Evolutionary conservation across 2,888 invertebrate genomes (phyloP), one percentile per base, ranked within the genome.

Genomic region (Antheraea yamamai): DNA sequence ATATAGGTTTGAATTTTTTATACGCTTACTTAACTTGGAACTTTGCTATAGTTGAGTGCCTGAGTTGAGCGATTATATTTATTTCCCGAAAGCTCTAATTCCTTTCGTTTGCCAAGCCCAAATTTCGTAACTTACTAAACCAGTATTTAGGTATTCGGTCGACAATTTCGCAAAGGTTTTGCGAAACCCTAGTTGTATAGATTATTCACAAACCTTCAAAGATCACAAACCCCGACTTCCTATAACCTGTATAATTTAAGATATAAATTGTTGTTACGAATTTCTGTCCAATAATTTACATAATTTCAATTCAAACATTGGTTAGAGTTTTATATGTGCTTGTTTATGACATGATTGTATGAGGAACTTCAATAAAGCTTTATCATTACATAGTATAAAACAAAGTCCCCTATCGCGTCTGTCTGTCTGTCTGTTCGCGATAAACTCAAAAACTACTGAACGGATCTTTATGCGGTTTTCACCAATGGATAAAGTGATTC

Each of bases 41-140:
- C 52, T 26, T 26, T 64, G 6, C 64, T 64, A 64, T 64, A 61
- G 61, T 66, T 39, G 7, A 39, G 35, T 39, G 35, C 7, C 7
- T 39, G 35, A 39, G 35, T 7, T 66, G 39, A n/a, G 10, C 39
- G 70, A 70, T 39, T 39, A 70, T 58, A 72, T 47, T 71, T 23
- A 70, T 61, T 61, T 14, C 71, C 61, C 61, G 18, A 72, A 74
- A 75, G 39, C 70, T 71, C 74, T 72, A 39, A 72, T 75, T 74
- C 77, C 79, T 78, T 79, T 79, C 79, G 70, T 71, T 78, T 70
- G 55, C 73, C 52, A 23, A 68, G 72, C 73, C 75, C 23, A 55
- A 68, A 73, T 73, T 72, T 75, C 39, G 73, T 66, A 75, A 75
- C 20, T 55, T 23, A 58, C n/a, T 35, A 72, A 73, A 75, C 72